Conservation (phyloP, 1,140 invertebrate genomes). For the Atta cephalotes region DNA sequence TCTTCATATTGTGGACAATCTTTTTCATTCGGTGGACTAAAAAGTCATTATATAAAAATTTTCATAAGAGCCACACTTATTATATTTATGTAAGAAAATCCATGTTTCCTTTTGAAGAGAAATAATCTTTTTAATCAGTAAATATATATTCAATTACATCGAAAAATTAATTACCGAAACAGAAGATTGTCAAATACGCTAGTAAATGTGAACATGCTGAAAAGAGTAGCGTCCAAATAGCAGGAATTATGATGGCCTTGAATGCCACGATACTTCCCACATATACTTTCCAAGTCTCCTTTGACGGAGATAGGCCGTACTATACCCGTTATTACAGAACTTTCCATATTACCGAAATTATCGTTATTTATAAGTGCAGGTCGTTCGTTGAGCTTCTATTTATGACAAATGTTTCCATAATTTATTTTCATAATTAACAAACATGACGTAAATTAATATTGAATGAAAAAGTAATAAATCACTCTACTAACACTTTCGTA, state of each 20-base stretch:
- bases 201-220: conserved; percentile 98
- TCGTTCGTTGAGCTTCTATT: conserved; percentile 73
- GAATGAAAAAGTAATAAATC: conserved; percentile 17
- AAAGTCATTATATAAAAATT: conserved; percentile 79
- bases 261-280: conserved; percentile 94
- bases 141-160: conserved; percentile 11
- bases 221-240: conserved; percentile 98
- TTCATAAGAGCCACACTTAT: neutral
- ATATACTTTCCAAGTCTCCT: conserved; percentile 89
- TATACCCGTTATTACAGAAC: conserved; percentile 92
- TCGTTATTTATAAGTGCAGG: conserved; percentile 70
- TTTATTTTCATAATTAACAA: conserved; percentile 55
- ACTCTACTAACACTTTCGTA: conserved; percentile 91
- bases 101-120: conserved; percentile 36
- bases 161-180: conserved; percentile 88
- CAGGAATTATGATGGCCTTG: conserved; percentile 99
- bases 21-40: conserved; percentile 87
- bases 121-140: conserved; percentile 21
- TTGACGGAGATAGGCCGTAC: conserved; percentile 91
- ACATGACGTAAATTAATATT: conserved; percentile 66
- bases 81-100: conserved; percentile 31
- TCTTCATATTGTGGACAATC: conserved; percentile 95
- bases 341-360: conserved; percentile 89
- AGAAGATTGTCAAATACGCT: conserved; percentile 96
- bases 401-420: conserved; percentile 43